Conservation (phyloP, 92 coral and sea anemone genomes). For the Actinernus sp. region DNA sequence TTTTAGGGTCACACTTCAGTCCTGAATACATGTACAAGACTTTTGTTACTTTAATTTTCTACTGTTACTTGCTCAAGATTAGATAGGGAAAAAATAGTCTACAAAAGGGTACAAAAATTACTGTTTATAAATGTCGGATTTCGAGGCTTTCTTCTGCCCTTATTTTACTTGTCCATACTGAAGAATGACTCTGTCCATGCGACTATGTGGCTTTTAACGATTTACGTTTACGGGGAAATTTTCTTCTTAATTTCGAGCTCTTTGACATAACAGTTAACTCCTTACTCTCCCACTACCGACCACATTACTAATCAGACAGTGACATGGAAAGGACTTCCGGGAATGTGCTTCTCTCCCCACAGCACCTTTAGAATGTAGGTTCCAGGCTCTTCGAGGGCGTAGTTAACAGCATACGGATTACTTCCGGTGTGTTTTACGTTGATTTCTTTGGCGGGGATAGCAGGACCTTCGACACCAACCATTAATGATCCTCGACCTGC, state of each 20-base stretch:
- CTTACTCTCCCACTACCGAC: no score
- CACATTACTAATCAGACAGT: conserved; percentile 81
- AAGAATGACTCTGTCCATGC: not conserved
- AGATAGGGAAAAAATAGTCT: no score
- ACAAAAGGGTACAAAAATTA: no score
- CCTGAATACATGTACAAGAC: no score
- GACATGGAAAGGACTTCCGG: conserved; percentile 99
- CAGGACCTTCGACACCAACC: conserved; percentile 99
- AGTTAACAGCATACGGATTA: conserved; percentile 94
- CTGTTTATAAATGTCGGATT: no score
- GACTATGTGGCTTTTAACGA: not conserved
- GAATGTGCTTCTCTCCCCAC: conserved; percentile 99
- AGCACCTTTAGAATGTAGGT: conserved; percentile 91
- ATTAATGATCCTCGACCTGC: conserved; percentile 98
- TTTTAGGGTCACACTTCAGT: no score
- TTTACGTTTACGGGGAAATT: not conserved
- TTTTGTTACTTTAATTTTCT: no score
- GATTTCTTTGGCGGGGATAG: conserved; percentile 98
- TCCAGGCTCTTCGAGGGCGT: conserved; percentile 97
- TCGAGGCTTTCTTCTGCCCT: no score
- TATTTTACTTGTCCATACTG: no score
- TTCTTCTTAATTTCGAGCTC: not conserved
- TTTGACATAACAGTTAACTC: no score
- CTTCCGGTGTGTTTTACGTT: conserved; percentile 95
- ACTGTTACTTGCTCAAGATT: no score